Evolutionary conservation across 2,113 vertebrate species (phyloP).

Genomic region (Pongo abelii): DNA sequence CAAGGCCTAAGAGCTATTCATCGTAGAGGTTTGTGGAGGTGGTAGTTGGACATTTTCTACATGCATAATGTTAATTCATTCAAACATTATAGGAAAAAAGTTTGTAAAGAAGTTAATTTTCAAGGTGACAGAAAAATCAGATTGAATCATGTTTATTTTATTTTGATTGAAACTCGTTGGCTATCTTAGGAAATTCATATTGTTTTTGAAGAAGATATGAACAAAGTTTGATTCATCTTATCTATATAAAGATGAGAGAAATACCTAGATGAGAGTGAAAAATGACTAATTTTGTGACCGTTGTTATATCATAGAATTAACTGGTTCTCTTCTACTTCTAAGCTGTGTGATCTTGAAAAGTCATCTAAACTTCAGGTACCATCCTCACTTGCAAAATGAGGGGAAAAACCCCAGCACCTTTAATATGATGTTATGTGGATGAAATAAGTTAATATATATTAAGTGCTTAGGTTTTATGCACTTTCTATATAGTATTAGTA

Average conservation of each 20-base stretch:
- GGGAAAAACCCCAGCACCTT: neutral
- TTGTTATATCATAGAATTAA: neutral
- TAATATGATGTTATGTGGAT: neutral
- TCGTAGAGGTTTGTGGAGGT: neutral
- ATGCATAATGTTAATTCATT: neutral
- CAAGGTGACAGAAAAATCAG: neutral
- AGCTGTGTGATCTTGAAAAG: neutral
- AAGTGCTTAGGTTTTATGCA: neutral
- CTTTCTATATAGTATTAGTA: neutral
- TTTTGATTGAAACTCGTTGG: neutral
- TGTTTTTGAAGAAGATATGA: neutral
- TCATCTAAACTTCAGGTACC: neutral
- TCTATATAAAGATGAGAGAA: neutral
- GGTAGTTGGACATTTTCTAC: neutral
- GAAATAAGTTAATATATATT: neutral
- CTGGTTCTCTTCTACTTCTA: neutral
- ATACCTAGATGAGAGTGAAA: neutral
- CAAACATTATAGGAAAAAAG: neutral
- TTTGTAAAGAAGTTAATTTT: neutral
- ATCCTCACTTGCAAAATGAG: neutral
- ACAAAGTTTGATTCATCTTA: neutral
- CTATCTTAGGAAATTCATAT: neutral
- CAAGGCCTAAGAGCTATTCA: constrained; percentile 43
- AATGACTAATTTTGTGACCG: neutral
- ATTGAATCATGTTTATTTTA: neutral